Evolutionary conservation across 2,113 vertebrate species (phyloP).

Genomic region (Xenopus borealis): DNA sequence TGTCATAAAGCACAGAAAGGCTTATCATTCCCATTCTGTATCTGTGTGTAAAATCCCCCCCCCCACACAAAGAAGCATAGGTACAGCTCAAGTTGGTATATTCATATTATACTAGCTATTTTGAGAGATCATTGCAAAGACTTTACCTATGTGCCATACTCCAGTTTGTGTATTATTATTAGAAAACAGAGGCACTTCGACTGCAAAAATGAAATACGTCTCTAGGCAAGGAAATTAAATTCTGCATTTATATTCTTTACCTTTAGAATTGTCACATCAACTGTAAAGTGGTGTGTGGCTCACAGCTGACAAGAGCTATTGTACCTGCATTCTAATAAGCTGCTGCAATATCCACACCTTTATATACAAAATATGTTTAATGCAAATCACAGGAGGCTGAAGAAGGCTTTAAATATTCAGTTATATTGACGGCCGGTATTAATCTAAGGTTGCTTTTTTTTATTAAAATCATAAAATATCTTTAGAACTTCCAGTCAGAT

Average conservation of each 20-base stretch:
- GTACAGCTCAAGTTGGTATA: no score
- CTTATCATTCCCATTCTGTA: no score
- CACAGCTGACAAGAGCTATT: not conserved
- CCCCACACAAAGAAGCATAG: no score
- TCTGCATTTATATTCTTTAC: not conserved
- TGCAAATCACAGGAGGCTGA: not conserved
- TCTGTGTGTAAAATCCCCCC: no score
- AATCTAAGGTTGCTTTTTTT: not conserved
- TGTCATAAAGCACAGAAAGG: no score
- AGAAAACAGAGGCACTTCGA: not conserved
- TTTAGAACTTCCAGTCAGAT: not conserved
- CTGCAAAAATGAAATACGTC: not conserved
- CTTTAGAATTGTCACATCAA: not conserved
- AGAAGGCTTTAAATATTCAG: not conserved
- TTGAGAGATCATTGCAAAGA: no score
- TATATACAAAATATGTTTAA: slow-evolving; percentile 1
- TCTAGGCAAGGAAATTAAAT: not conserved
- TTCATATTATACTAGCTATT: no score
- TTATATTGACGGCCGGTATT: not conserved
- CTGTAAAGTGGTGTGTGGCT: not conserved
- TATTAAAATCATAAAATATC: not conserved
- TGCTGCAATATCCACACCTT: not conserved
- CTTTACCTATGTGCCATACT: not conserved
- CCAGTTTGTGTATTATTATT: not conserved
- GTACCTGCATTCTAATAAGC: slow-evolving; percentile 1